Evolutionary conservation across 1,140 invertebrate genomes (phyloP).

Genomic region (Drosophila triauraria): DNA sequence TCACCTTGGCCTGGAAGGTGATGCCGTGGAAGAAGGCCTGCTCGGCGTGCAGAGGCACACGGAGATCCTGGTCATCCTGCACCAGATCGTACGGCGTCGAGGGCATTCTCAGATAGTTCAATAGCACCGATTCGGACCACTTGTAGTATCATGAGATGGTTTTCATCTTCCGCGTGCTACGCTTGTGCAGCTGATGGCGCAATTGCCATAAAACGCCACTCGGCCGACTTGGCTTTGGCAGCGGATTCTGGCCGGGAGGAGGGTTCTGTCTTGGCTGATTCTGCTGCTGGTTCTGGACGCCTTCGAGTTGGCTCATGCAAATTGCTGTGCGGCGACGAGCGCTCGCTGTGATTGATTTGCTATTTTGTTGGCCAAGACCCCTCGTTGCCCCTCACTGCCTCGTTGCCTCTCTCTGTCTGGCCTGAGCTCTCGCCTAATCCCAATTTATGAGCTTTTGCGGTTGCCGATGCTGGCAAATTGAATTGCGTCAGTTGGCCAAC

Average conservation of each 20-base stretch:
- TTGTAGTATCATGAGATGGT: conserved; percentile 85
- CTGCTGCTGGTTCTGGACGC: conserved; percentile 31
- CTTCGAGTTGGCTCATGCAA: conserved; percentile 76
- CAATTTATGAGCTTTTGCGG: conserved; percentile 77
- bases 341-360: conserved; percentile 76
- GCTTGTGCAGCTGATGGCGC: conserved; percentile 80
- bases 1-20: conserved; percentile 98
- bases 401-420: neutral
- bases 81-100: conserved; percentile 97
- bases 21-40: conserved; percentile 99
- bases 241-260: conserved; percentile 26
- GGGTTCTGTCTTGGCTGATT: conserved; percentile 36
- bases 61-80: conserved; percentile 96
- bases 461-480: conserved; percentile 67
- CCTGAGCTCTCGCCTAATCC: conserved; percentile 66
- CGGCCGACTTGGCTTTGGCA: conserved; percentile 51
- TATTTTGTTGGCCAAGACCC: conserved; percentile 47
- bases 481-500: conserved; percentile 73
- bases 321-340: conserved; percentile 64
- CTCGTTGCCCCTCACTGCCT: neutral
- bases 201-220: conserved; percentile 82
- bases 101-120: conserved; percentile 89
- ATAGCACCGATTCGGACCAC: conserved; percentile 85
- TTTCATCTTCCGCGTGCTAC: conserved; percentile 85
- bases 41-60: conserved; percentile 97